A percentile compares a stretch with the other conserved stretches of the same genome.
These are phyloP conservation scores for Athene noctua DNA, from an alignment of 2,113 vertebrate species.

Conservation along the genomic window DNA sequence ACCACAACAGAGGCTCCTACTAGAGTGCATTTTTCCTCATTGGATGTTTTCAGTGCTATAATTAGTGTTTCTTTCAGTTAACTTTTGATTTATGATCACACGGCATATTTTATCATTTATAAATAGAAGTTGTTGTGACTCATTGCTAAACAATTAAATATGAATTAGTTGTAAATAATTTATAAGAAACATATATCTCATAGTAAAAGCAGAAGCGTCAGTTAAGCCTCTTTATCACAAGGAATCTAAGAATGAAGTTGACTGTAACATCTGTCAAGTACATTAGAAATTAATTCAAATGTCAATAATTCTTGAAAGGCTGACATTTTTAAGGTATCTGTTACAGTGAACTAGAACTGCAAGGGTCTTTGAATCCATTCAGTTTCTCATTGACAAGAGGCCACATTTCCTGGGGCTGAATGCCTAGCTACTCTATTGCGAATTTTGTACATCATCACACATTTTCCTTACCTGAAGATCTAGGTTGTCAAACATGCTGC, in stretches of 20 bases:
- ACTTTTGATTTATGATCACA: not conserved
- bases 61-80: not conserved
- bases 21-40: not conserved
- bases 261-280: not conserved
- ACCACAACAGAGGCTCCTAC: not conserved
- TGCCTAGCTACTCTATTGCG: not conserved
- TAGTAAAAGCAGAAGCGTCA: not conserved
- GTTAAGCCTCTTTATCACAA: not conserved
- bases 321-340: not conserved
- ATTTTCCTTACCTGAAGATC: not conserved
- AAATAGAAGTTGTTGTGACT: not conserved
- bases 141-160: not conserved
- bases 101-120: not conserved
- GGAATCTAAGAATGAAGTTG: not conserved
- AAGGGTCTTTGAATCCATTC: not conserved
- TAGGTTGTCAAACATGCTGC: not conserved
- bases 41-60: not conserved
- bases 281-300: not conserved
- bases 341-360: not conserved
- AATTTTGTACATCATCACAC: not conserved
- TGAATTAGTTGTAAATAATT: slow-evolving; percentile 18
- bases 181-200: not conserved
- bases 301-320: not conserved
- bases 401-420: not conserved
- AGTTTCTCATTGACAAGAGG: not conserved